Conservation (phyloP, 2,797 vertebrate genomes). For the Kryptolebias ocellatus region DNA sequence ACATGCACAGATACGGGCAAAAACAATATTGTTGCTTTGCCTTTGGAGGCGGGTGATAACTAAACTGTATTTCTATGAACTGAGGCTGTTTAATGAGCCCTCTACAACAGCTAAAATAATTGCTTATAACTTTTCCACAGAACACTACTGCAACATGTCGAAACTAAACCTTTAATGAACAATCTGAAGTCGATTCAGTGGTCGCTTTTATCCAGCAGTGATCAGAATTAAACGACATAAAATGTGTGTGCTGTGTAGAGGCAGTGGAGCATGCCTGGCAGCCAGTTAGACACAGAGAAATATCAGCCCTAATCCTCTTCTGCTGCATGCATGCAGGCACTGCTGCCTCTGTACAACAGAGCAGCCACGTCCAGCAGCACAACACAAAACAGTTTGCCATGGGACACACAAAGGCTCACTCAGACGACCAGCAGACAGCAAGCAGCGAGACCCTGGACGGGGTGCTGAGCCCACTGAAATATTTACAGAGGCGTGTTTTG, state of each 20-base stretch:
- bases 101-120: no score
- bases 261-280: slow-evolving; percentile 65
- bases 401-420: slow-evolving; percentile 68
- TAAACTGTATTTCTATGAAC: no score
- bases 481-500: slow-evolving; percentile 78
- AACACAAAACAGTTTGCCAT: slow-evolving; percentile 58
- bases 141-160: no score
- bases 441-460: slow-evolving; percentile 71
- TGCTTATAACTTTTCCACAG: no score
- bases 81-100: no score
- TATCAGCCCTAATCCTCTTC: slow-evolving; percentile 64
- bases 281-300: slow-evolving; percentile 72
- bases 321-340: slow-evolving; percentile 71
- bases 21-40: no score
- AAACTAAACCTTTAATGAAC: slow-evolving; percentile 7
- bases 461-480: slow-evolving; percentile 75
- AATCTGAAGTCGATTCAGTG: slow-evolving; percentile 36
- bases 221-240: slow-evolving; percentile 70
- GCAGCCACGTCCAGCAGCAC: slow-evolving; percentile 66
- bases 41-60: no score
- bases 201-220: slow-evolving; percentile 36
- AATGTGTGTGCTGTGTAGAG: slow-evolving; percentile 55
- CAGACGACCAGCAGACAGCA: slow-evolving; percentile 71
- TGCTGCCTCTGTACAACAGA: slow-evolving; percentile 67
- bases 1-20: no score